Conservation (phyloP, 2,888 invertebrate species). For the Glaucopsyche alexis region DNA sequence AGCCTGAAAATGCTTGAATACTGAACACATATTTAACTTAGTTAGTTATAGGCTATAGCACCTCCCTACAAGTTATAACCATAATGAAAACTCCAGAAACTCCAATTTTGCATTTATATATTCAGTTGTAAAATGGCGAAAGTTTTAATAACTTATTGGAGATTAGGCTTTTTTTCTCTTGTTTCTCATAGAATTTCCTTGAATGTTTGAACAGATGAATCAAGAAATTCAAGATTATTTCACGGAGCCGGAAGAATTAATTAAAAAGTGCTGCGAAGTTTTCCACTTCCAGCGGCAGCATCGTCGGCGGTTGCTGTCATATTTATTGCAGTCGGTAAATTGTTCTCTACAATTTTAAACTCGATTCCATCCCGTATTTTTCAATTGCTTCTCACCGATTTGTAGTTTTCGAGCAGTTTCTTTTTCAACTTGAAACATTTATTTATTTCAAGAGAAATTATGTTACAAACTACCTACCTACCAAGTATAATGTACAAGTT, state of each 20-base stretch:
- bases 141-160: constrained; percentile 25
- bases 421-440: background rate
- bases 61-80: too few relatives aligned
- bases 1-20: too few relatives aligned
- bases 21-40: too few relatives aligned
- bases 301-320: constrained; percentile 66
- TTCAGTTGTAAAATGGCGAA: background rate
- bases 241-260: constrained; percentile 73
- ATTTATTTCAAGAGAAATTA: background rate
- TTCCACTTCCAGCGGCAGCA: constrained; percentile 75
- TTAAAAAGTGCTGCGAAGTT: constrained; percentile 70
- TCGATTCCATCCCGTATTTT: background rate
- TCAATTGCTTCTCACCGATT: constrained; percentile 6
- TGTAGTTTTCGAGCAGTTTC: background rate
- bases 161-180: background rate
- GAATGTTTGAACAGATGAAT: constrained; percentile 60
- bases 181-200: background rate
- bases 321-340: constrained; percentile 71
- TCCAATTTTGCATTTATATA: too few relatives aligned
- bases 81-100: too few relatives aligned
- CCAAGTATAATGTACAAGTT: too few relatives aligned
- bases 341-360: constrained; percentile 9
- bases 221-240: constrained; percentile 76
- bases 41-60: too few relatives aligned
- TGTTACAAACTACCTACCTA: too few relatives aligned